phyloP scores from a whole-genome alignment of 35 echinoderm and acorn worm species.

The Ptychodera flava region DNA sequence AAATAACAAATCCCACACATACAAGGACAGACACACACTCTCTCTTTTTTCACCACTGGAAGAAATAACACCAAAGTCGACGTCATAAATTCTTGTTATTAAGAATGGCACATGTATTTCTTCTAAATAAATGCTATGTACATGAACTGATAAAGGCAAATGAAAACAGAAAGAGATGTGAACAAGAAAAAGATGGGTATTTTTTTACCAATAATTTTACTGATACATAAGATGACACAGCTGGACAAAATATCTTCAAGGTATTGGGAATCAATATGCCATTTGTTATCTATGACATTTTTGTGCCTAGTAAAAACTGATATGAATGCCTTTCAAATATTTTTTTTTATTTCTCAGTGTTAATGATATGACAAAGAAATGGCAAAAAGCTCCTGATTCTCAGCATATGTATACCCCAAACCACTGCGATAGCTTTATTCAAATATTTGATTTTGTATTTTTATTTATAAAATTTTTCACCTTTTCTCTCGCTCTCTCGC shows the following conservation, averaged over 20 bases:
- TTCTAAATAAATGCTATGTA: conserved; percentile 2
- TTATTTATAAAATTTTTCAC: not conserved
- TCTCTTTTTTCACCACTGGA: too few species aligned
- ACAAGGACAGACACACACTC: not conserved
- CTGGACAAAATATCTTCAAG: too few species aligned
- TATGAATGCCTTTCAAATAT: not conserved
- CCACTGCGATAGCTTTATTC: not conserved
- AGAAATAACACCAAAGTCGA: not conserved
- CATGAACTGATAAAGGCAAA: not conserved
- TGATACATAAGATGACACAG: too few species aligned
- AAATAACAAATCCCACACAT: too few species aligned
- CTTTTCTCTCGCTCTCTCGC: not conserved
- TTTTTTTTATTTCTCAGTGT: too few species aligned
- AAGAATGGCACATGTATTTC: not conserved
- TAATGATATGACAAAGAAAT: not conserved
- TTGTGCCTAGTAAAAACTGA: not conserved
- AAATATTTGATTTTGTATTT: not conserved
- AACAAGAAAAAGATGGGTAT: too few species aligned
- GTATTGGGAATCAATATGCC: too few species aligned
- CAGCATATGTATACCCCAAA: not conserved
- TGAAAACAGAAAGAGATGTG: not conserved
- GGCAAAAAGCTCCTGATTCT: not conserved
- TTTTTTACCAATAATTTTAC: too few species aligned
- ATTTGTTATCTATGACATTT: too few species aligned
- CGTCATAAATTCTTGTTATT: not conserved